Base-by-base conservation (phyloP, 2,888 invertebrate genomes). In the Tribolium freemani region DNA sequence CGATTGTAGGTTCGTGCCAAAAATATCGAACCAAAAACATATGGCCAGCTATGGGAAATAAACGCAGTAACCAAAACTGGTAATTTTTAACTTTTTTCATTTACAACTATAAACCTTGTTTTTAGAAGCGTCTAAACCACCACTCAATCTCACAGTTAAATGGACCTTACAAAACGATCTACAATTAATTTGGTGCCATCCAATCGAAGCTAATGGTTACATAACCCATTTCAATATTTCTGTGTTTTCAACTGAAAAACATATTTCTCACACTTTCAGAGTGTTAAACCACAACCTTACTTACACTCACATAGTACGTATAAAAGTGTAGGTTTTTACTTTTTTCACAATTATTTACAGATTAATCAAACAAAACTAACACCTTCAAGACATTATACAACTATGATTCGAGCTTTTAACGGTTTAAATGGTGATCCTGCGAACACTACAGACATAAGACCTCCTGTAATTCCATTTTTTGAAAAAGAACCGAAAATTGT, bases 141-240 rank as follows among this genome's bases (percentile, higher is more conserved):
- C 81, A 13, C 69, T 76, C 54, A 74, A 79, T 45, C 5, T 82
- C 5, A 69, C 44, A 1, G 30, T 67, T 4, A 53, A n/a, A 3
- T 83, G 82, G 83, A 79, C 74, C 48, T 60, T 77, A n/a, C 63
- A 77, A 6, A 77, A 83, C 56, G 72, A 77, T 60, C 66, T 84
- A 51, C 67, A 66, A n/a, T n/a, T 83, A n/a, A 69, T 68, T 11
- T 83, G 83, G 83, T 75, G 74, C 38, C 84, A 84, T 78, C 84
- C 84, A 3, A 79, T 74, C 48, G 66, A 31, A 31, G 76, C 80
- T 1, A 80, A 79, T 64, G 81, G 80, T 38, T 11, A 46, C 1
- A 57, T 68, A 5, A 9, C 46, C 9, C 8, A 16, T 58, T 68
- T 50, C 13, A 57, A 56, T 30, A 67, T 56, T 53, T 38, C 6